phyloP scores from a whole-genome alignment of 2,797 vertebrate species.

The Rhadinocentrus ornatus region DNA sequence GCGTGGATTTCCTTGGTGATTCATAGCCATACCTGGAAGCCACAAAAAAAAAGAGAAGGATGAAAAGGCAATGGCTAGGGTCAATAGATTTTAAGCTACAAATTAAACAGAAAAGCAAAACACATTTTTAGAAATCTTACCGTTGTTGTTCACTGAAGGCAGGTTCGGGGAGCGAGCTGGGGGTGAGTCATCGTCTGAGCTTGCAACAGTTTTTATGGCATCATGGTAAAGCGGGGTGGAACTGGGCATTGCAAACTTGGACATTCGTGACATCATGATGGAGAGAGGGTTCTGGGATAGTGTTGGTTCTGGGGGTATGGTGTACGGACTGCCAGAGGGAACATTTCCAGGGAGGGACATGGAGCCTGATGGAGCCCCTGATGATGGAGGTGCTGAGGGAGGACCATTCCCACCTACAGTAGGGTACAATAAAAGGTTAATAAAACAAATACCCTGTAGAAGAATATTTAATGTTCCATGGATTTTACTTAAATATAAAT shows the following conservation, averaged over 20 bases:
- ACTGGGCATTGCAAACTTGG: constrained; percentile 99
- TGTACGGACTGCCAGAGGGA: constrained; percentile 94
- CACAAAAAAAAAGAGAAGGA: constrained; percentile 18
- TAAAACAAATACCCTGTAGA: neutral
- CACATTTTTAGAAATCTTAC: constrained; percentile 74
- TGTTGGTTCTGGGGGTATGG: constrained; percentile 97
- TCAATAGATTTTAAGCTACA: constrained; percentile 5
- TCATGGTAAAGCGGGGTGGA: constrained; percentile 99
- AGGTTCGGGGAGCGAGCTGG: constrained; percentile 97
- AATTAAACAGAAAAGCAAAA: constrained; percentile 9
- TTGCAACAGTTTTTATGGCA: constrained; percentile 99
- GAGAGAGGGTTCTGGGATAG: constrained; percentile 98
- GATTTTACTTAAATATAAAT: neutral
- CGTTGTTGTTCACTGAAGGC: constrained; percentile 95
- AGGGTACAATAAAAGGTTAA: constrained; percentile 14
- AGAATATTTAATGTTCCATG: neutral
- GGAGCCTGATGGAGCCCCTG: constrained; percentile 85
- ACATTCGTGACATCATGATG: constrained; percentile 99
- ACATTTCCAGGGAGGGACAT: constrained; percentile 94
- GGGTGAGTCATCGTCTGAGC: constrained; percentile 98
- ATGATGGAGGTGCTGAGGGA: constrained; percentile 89
- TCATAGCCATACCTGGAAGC: constrained; percentile 92
- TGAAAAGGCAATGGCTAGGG: neutral
- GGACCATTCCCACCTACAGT: constrained; percentile 91
- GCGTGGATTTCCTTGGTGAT: constrained; percentile 94